phyloP scores from a whole-genome alignment of 2,797 vertebrate genomes.

The Anableps anableps region DNA sequence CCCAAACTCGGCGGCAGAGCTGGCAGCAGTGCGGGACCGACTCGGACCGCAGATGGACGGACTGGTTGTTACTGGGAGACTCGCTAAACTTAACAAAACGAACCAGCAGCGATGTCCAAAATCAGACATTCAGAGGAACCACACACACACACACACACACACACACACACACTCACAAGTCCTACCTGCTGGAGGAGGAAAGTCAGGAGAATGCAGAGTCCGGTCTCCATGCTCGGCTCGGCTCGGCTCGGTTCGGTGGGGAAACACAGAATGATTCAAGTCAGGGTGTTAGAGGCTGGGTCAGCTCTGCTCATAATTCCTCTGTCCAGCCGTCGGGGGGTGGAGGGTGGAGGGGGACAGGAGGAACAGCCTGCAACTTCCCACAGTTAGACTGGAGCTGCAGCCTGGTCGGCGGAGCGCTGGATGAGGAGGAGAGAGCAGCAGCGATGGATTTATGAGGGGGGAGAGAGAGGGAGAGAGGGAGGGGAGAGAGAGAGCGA shows the following conservation, averaged over 20 bases:
- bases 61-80: neutral
- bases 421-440: slow-evolving; percentile 87
- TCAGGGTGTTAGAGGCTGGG: slow-evolving; percentile 85
- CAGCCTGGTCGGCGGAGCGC: slow-evolving; percentile 93
- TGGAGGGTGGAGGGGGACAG: slow-evolving; percentile 60
- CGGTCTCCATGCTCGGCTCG: slow-evolving; percentile 85
- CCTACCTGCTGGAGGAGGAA: slow-evolving; percentile 96
- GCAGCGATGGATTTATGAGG: slow-evolving; percentile 94
- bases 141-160: neutral
- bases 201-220: slow-evolving; percentile 87
- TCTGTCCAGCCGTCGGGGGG: slow-evolving; percentile 86
- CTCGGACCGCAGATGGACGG: slow-evolving; percentile 23
- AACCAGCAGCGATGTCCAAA: neutral
- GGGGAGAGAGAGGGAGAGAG: slow-evolving; percentile 15
- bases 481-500: neutral
- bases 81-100: slow-evolving; percentile 54
- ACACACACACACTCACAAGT: slow-evolving; percentile 22
- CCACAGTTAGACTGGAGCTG: slow-evolving; percentile 89
- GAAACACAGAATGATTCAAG: slow-evolving; percentile 77
- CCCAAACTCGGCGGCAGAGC: slow-evolving; percentile 29
- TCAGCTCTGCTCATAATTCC: slow-evolving; percentile 99
- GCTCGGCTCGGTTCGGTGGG: slow-evolving; percentile 56
- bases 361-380: slow-evolving; percentile 92
- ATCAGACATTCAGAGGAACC: neutral
- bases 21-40: slow-evolving; percentile 8